phyloP scores from a whole-genome alignment of 2,888 invertebrate genomes.

The Temnothorax ravouxi region DNA sequence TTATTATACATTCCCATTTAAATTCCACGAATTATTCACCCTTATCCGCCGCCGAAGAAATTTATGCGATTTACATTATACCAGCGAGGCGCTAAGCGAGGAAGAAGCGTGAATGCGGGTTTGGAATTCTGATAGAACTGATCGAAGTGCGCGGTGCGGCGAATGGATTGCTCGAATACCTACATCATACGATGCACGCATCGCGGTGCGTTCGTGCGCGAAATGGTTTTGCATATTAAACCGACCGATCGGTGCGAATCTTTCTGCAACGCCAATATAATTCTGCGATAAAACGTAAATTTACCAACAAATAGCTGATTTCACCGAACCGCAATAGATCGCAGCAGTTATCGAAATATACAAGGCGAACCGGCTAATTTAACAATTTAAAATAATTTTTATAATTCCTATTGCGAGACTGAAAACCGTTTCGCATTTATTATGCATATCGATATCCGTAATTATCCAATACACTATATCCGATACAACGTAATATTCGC shows the following conservation, averaged over 20 bases:
- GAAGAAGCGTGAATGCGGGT: constrained; percentile 37
- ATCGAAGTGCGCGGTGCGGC: constrained; percentile 31
- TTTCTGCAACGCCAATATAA: constrained; percentile 9
- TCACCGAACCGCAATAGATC: not conserved
- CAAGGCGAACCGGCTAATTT: not conserved
- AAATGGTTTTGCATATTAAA: constrained; percentile 41
- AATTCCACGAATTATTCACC: constrained; percentile 30
- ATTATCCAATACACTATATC: not conserved
- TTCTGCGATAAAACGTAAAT: not conserved
- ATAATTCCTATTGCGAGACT: not conserved
- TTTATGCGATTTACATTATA: constrained; percentile 34
- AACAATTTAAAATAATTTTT: constrained; percentile 10
- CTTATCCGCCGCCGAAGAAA: constrained; percentile 5
- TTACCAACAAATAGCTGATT: not conserved
- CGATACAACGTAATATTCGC: not conserved
- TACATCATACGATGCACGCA: constrained; percentile 37
- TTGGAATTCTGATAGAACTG: constrained; percentile 40
- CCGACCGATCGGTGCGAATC: constrained; percentile 13
- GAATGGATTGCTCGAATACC: constrained; percentile 18
- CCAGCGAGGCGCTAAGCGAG: constrained; percentile 23
- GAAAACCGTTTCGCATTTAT: not conserved
- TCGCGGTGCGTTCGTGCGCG: constrained; percentile 26
- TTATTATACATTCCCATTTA: not conserved
- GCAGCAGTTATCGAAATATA: not conserved
- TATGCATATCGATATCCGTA: not conserved